Conservation (phyloP, 2,113 vertebrate genomes). For the pig (Sus scrofa) region T2T-Sscrofa CM000818.6:90451501-90452000, state of each 20-base stretch:
- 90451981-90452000: conserved; percentile 5
- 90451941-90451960: background rate
- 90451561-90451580: background rate
- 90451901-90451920: background rate
- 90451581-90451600: background rate
- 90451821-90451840: background rate
- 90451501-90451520: conserved; percentile 1
- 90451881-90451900: background rate
- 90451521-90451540: background rate
- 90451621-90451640: background rate
- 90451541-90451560: background rate
- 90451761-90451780: background rate
- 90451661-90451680: background rate
- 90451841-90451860: background rate
- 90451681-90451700: background rate
- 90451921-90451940: background rate
- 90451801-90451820: background rate
- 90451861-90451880: background rate
- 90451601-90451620: background rate
- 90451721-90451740: background rate
- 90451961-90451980: conserved; percentile 9
- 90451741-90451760: background rate
- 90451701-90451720: background rate
- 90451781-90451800: background rate
- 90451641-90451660: background rate